phyloP scores from a whole-genome alignment of 2,113 vertebrate species.

The Arizona elegans region DNA sequence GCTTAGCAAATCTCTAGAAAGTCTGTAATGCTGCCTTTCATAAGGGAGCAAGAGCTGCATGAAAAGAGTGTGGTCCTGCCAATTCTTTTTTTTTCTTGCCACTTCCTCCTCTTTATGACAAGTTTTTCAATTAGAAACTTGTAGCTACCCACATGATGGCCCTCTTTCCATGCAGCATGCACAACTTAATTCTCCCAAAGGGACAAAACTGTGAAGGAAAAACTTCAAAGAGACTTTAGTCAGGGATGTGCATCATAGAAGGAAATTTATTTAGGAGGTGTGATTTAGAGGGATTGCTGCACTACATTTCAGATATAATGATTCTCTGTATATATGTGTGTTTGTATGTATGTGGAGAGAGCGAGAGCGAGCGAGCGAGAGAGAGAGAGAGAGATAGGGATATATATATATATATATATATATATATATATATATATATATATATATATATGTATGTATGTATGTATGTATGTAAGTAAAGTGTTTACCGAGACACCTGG shows the following conservation, averaged over 20 bases:
- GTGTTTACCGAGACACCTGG: too few species aligned
- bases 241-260: slow-evolving; percentile 28
- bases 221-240: slow-evolving; percentile 22
- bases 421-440: too few species aligned
- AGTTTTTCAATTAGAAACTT: slow-evolving; percentile 74
- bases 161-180: slow-evolving; percentile 58
- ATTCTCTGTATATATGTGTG: not conserved
- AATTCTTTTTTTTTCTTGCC: slow-evolving; percentile 35
- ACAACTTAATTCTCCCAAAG: slow-evolving; percentile 57
- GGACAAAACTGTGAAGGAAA: slow-evolving; percentile 32
- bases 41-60: slow-evolving; percentile 41
- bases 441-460: too few species aligned
- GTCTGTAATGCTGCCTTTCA: slow-evolving; percentile 42
- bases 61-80: slow-evolving; percentile 49
- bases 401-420: too few species aligned
- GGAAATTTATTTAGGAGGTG: not conserved
- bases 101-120: slow-evolving; percentile 66
- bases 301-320: not conserved
- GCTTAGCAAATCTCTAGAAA: slow-evolving; percentile 50
- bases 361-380: not conserved
- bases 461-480: too few species aligned
- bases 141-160: slow-evolving; percentile 62
- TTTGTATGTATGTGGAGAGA: not conserved
- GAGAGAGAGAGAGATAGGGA: fast-evolving
- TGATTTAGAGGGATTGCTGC: not conserved